These are phyloP conservation scores for Poeciliopsis occidentalis DNA, from an alignment of 2,113 vertebrate species.

Conservation along the genomic window DNA sequence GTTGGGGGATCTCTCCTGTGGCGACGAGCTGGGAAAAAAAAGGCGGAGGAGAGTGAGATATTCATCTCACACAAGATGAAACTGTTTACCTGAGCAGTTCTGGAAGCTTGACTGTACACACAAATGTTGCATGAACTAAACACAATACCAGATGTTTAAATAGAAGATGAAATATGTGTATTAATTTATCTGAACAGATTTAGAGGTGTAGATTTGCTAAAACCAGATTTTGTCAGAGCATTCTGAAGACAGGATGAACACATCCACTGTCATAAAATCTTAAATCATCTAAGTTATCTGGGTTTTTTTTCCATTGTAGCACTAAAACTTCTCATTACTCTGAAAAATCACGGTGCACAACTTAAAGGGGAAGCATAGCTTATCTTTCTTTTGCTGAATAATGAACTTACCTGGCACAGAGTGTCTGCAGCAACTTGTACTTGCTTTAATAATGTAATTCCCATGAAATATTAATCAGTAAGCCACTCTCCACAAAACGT, in stretches of 20 bases:
- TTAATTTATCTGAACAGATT: slow-evolving; percentile 49
- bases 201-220: slow-evolving; percentile 20
- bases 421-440: neutral
- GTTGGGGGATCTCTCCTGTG: slow-evolving; percentile 26
- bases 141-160: slow-evolving; percentile 30
- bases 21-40: neutral
- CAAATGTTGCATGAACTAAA: slow-evolving; percentile 42
- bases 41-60: slow-evolving; percentile 22
- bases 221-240: slow-evolving; percentile 32
- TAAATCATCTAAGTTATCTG: slow-evolving; percentile 12
- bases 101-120: slow-evolving; percentile 39
- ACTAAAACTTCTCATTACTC: slow-evolving; percentile 50
- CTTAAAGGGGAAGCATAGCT: slow-evolving; percentile 13
- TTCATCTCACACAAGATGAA: slow-evolving; percentile 36
- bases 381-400: slow-evolving; percentile 31
- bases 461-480: slow-evolving; percentile 61
- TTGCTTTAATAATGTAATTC: slow-evolving; percentile 28
- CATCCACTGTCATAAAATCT: slow-evolving; percentile 16
- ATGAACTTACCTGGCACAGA: neutral
- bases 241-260: slow-evolving; percentile 30
- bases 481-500: slow-evolving; percentile 33
- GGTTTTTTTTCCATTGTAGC: slow-evolving; percentile 46
- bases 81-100: slow-evolving; percentile 34
- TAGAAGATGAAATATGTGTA: slow-evolving; percentile 44
- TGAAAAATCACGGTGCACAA: slow-evolving; percentile 44